Evolutionary conservation across 2,113 vertebrate genomes (phyloP).

Genomic region (Epinephelus lanceolatus): DNA sequence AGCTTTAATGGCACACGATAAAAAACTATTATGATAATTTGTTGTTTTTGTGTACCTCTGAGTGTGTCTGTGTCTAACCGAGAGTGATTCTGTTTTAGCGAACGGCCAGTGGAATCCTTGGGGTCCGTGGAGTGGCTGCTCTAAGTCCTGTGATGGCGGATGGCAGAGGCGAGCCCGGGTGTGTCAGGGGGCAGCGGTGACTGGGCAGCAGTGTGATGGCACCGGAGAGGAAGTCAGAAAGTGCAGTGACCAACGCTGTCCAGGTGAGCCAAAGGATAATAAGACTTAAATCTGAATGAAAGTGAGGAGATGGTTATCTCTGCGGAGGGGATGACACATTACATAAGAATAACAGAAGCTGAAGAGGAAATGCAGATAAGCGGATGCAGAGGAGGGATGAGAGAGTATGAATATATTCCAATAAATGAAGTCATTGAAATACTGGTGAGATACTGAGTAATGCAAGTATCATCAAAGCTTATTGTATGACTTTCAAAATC

Average conservation of each 20-base stretch:
- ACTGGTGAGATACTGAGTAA: constrained; percentile 6
- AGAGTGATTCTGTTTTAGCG: constrained; percentile 82
- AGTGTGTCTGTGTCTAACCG: constrained; percentile 38
- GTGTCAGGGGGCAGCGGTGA: constrained; percentile 91
- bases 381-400: constrained; percentile 11
- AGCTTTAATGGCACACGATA: not conserved
- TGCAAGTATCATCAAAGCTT: constrained; percentile 23
- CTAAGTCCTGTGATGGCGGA: constrained; percentile 96
- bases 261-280: constrained; percentile 87
- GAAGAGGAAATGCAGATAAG: constrained; percentile 32
- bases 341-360: constrained; percentile 35
- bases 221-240: constrained; percentile 92
- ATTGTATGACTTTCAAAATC: constrained; percentile 6
- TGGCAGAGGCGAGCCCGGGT: constrained; percentile 93
- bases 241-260: constrained; percentile 97
- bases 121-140: constrained; percentile 98
- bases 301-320: constrained; percentile 57
- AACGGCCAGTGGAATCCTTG: constrained; percentile 99
- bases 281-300: constrained; percentile 55
- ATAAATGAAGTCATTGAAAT: constrained; percentile 32
- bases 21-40: constrained; percentile 8
- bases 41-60: not conserved
- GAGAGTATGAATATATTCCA: constrained; percentile 55
- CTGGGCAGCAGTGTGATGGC: constrained; percentile 95
- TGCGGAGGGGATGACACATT: constrained; percentile 43